Conservation (phyloP, 2,113 vertebrate genomes). For the Megaceryle maxima region DNA sequence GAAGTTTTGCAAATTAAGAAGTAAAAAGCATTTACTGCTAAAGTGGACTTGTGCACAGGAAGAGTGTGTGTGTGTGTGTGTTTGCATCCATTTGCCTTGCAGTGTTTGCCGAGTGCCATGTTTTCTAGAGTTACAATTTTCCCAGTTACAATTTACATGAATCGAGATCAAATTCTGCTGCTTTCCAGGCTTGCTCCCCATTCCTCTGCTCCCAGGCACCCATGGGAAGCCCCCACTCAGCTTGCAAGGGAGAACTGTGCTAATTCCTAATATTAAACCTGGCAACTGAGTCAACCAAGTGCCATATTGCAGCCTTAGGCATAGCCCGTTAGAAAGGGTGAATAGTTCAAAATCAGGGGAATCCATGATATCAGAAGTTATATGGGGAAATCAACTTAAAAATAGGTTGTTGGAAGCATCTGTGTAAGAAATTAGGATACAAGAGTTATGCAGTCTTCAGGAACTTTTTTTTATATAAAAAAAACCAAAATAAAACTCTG, state of each 20-base stretch:
- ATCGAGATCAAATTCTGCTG: background rate
- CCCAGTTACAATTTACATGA: background rate
- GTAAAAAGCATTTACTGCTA: background rate
- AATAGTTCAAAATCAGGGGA: background rate
- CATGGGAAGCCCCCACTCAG: background rate
- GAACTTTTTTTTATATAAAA: background rate
- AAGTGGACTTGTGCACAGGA: background rate
- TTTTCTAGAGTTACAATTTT: background rate
- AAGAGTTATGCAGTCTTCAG: background rate
- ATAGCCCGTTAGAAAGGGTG: background rate
- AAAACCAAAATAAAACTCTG: constrained; percentile 1
- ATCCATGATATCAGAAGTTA: background rate
- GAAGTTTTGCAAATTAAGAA: background rate
- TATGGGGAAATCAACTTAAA: background rate
- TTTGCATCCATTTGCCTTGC: background rate
- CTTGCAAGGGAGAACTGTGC: background rate
- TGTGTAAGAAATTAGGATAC: background rate
- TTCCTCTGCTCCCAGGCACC: background rate
- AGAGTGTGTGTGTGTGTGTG: background rate
- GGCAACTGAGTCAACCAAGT: background rate
- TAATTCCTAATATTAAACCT: background rate
- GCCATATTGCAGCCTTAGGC: background rate
- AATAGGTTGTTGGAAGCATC: background rate
- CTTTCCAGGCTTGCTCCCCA: background rate
- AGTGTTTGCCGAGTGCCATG: background rate